These are phyloP conservation scores for Cepaea nemoralis DNA, from an alignment of 1,140 invertebrate species.

Conservation along the genomic window DNA sequence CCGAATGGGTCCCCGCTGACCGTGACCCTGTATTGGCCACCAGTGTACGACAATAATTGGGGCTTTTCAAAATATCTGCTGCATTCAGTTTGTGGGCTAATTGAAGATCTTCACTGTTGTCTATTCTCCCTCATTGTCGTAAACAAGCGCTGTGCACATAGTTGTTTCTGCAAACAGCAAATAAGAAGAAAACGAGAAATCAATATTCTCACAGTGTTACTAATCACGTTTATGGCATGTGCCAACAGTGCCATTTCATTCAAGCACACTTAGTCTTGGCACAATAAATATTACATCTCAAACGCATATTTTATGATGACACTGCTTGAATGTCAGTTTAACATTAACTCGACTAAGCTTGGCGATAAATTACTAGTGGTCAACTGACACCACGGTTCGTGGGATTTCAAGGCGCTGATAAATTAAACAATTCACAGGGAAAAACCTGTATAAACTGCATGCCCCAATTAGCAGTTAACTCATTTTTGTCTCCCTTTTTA, in stretches of 20 bases:
- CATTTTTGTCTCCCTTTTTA: too few relatives aligned
- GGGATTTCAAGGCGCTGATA: too few relatives aligned
- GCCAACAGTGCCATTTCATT: background rate
- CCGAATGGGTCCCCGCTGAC: background rate
- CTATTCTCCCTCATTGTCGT: background rate
- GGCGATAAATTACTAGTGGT: background rate
- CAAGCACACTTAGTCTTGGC: background rate
- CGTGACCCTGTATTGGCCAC: background rate
- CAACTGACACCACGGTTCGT: too few relatives aligned
- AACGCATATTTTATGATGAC: background rate
- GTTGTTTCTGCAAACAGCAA: background rate
- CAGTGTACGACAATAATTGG: background rate
- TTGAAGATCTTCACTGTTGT: background rate
- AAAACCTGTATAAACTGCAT: too few relatives aligned
- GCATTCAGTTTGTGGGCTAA: background rate
- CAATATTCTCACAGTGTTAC: background rate
- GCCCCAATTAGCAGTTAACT: too few relatives aligned
- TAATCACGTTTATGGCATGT: background rate
- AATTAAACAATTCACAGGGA: too few relatives aligned
- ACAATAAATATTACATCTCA: background rate
- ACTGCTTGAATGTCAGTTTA: background rate
- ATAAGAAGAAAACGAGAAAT: background rate
- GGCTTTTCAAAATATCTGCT: background rate
- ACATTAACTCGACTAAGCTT: too few relatives aligned
- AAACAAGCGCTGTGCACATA: background rate